Evolutionary conservation across 92 coral and sea anemone genomes (phyloP).

Genomic region (Pocillopora meandrina): DNA sequence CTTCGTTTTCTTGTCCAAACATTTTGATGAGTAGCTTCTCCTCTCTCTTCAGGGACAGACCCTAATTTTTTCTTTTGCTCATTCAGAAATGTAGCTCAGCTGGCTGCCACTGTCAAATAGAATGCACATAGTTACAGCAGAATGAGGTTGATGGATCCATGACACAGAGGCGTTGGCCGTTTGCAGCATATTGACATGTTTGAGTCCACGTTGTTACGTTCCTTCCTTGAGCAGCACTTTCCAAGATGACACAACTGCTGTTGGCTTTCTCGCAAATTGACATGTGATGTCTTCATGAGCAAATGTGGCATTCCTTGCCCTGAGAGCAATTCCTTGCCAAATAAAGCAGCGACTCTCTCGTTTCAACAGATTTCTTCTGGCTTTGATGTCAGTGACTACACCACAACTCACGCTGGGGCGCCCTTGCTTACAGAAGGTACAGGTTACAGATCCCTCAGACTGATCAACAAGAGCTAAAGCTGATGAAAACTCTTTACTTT

Average conservation of each 20-base stretch:
- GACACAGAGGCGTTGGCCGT: background rate
- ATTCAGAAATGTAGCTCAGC: too few relatives aligned
- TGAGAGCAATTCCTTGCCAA: constrained; percentile 24
- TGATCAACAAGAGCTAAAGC: constrained; percentile 11
- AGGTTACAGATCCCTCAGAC: constrained; percentile 7
- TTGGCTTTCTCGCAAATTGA: background rate
- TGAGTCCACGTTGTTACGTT: background rate
- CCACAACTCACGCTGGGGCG: constrained; percentile 35
- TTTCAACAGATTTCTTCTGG: constrained; percentile 29
- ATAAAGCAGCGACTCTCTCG: constrained; percentile 45
- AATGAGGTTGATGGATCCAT: too few relatives aligned
- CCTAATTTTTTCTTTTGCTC: background rate
- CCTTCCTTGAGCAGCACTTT: background rate
- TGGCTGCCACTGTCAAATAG: too few relatives aligned
- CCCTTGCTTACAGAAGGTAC: constrained; percentile 33
- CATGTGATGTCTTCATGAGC: constrained; percentile 1
- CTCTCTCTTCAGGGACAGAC: constrained; percentile 12
- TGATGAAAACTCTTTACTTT: background rate
- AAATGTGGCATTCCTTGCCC: background rate
- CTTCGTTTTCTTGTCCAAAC: too few relatives aligned
- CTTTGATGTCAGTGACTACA: constrained; percentile 37
- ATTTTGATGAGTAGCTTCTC: too few relatives aligned
- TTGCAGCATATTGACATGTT: background rate
- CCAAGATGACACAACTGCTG: background rate
- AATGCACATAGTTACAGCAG: too few relatives aligned